phyloP scores from a whole-genome alignment of 2,797 vertebrate species.

The Sandelia bainsii region DNA sequence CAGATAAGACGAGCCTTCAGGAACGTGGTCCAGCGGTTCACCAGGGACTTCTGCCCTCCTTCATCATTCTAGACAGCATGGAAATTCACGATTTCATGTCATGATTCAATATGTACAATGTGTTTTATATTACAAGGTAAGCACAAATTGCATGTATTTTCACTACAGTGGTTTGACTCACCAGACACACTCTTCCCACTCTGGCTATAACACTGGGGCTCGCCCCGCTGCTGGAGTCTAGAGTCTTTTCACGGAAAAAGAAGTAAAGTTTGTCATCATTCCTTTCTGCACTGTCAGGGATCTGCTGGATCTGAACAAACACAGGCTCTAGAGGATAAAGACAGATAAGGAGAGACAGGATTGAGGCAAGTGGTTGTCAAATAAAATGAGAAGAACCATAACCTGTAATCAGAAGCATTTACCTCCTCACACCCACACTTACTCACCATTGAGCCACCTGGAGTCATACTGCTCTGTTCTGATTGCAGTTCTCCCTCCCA shows the following conservation, averaged over 20 bases:
- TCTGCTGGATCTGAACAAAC: slow-evolving; percentile 87
- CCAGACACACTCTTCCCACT: slow-evolving; percentile 89
- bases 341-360: slow-evolving; percentile 46
- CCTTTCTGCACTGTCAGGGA: slow-evolving; percentile 87
- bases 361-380: slow-evolving; percentile 70
- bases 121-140: slow-evolving; percentile 18
- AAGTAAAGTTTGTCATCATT: slow-evolving; percentile 90
- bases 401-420: slow-evolving; percentile 68
- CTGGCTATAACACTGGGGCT: slow-evolving; percentile 84
- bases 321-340: slow-evolving; percentile 82
- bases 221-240: slow-evolving; percentile 82
- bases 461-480: slow-evolving; percentile 89
- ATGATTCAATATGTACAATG: slow-evolving; percentile 6
- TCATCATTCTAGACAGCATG: slow-evolving; percentile 87
- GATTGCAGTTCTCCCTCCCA: slow-evolving; percentile 85
- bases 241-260: slow-evolving; percentile 88
- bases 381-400: slow-evolving; percentile 56
- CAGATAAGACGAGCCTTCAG: slow-evolving; percentile 94
- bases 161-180: slow-evolving; percentile 61
- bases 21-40: slow-evolving; percentile 96
- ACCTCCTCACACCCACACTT: slow-evolving; percentile 62
- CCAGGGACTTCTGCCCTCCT: slow-evolving; percentile 92
- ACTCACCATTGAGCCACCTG: slow-evolving; percentile 88
- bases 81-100: slow-evolving; percentile 26
- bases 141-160: slow-evolving; percentile 7